A percentile compares a stretch with the other conserved stretches of the same genome.
phyloP scores from a whole-genome alignment of 2,113 vertebrate species.

The Malurus elegans region DNA sequence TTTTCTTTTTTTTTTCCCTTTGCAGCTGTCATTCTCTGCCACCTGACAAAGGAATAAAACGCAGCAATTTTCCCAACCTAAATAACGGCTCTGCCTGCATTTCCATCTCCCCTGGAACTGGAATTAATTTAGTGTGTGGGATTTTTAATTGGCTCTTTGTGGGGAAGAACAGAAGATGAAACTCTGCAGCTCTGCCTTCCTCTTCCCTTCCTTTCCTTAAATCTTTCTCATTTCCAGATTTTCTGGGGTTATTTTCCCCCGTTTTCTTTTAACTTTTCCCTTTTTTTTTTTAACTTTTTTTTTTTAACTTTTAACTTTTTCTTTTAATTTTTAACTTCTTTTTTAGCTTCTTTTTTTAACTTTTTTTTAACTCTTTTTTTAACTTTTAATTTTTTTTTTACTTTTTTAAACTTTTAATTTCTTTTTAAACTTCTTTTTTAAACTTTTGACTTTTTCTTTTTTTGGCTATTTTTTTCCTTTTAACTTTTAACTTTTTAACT shows the following conservation, averaged over 20 bases:
- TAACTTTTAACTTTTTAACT: no score
- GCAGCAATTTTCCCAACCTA: slow-evolving; percentile 12
- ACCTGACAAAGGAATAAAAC: background rate
- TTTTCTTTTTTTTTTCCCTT: background rate
- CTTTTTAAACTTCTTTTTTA: no score
- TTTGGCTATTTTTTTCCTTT: no score
- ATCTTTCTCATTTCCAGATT: background rate
- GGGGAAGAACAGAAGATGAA: slow-evolving; percentile 9
- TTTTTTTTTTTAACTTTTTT: no score
- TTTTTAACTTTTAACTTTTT: no score
- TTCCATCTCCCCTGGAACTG: slow-evolving; percentile 9
- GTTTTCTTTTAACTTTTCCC: background rate
- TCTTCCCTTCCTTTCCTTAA: background rate
- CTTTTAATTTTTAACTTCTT: no score
- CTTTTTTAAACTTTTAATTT: no score
- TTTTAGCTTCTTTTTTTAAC: no score
- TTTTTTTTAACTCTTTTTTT: no score
- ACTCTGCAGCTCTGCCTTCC: background rate
- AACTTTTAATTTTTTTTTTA: no score
- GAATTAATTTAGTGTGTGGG: slow-evolving; percentile 40
- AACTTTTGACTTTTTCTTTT: no score
- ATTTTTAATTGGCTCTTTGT: slow-evolving; percentile 14
- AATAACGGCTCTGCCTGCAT: background rate
- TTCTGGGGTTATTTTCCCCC: background rate
- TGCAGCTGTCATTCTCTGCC: background rate